A percentile compares a stretch with the other conserved stretches of the same genome.
Conservation (phyloP, 1,140 invertebrate species). For the Lepidostoma basale region DNA sequence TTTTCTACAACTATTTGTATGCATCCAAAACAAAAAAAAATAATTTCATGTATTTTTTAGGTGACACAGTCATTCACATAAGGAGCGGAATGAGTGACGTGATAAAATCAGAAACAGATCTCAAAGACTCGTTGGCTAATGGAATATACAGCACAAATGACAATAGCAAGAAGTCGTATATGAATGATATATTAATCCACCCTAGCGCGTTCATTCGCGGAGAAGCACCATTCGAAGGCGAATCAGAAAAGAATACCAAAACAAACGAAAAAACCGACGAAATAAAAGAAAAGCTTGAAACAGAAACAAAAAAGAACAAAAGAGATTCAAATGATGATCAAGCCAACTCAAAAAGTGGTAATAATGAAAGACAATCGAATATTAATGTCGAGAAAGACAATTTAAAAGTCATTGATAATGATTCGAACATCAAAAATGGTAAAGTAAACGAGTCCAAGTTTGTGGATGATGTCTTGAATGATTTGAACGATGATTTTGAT, state of each 20-base stretch:
- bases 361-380: background rate
- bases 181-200: slow-evolving; percentile 37
- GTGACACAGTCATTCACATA: slow-evolving; percentile 37
- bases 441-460: no score
- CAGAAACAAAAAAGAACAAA: background rate
- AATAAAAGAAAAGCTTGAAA: no score
- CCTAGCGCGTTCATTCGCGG: slow-evolving; percentile 34
- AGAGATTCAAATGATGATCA: background rate
- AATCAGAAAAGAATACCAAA: no score
- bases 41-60: background rate
- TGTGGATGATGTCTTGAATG: background rate
- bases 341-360: no score
- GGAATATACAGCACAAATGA: background rate
- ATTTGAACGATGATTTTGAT: background rate
- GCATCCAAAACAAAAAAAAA: background rate
- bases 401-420: no score
- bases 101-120: slow-evolving; percentile 34
- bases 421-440: no score
- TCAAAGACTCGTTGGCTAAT: background rate
- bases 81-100: slow-evolving; percentile 35
- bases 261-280: no score
- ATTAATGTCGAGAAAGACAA: no score
- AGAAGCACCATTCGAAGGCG: background rate
- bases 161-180: slow-evolving; percentile 22
- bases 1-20: no score